Percentiles rank a stretch among this genome's conserved stretches.
Conservation (phyloP, 2,888 invertebrate genomes). For the Sipunculus nudus region DNA sequence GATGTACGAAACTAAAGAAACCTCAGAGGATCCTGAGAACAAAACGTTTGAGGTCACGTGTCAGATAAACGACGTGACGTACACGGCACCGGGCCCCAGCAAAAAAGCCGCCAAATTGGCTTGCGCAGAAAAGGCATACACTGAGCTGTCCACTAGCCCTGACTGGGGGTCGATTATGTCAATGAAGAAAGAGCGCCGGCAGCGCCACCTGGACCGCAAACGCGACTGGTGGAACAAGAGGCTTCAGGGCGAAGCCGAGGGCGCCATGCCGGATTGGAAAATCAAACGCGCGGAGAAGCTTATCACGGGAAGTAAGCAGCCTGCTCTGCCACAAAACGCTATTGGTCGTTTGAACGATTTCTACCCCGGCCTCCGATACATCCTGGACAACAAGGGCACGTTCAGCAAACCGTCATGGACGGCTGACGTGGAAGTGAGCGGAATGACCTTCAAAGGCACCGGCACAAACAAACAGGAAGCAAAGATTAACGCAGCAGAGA, state of each 20-base stretch:
- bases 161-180: no score
- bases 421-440: no score
- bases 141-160: neutral
- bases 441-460: no score
- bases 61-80: neutral
- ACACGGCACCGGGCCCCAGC: conserved; percentile 6
- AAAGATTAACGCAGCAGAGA: no score
- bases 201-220: neutral
- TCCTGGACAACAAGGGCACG: conserved; percentile 5
- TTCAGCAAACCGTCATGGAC: no score
- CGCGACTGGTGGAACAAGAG: neutral
- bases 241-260: neutral
- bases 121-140: conserved; percentile 8
- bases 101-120: conserved; percentile 16
- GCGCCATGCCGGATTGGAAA: neutral
- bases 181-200: no score
- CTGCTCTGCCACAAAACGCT: conserved; percentile 19
- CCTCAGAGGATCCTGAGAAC: neutral
- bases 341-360: conserved; percentile 15
- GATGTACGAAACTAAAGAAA: conserved; percentile 3
- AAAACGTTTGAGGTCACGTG: conserved; percentile 5
- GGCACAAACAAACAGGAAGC: no score
- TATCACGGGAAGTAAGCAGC: conserved; percentile 6
- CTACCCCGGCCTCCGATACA: conserved; percentile 8
- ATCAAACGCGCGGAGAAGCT: neutral